A percentile compares a stretch with the other conserved stretches of the same genome.
Evolutionary conservation across 2,113 vertebrate genomes (phyloP).

Genomic region (Lycocorax pyrrhopterus): DNA sequence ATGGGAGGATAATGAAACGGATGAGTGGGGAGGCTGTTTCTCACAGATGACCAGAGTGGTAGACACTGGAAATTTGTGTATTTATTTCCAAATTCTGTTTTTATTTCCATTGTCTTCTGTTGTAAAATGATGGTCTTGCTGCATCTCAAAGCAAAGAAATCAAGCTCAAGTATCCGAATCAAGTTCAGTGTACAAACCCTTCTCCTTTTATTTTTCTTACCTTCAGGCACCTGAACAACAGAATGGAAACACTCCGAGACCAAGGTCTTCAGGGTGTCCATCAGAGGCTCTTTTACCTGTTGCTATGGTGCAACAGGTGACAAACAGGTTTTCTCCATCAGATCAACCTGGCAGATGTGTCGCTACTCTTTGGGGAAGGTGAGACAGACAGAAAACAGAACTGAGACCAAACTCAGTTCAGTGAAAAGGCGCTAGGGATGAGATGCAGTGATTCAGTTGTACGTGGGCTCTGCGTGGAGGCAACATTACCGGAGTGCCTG

Average conservation of each 20-base stretch:
- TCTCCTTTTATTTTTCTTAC: not conserved
- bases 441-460: not conserved
- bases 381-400: not conserved
- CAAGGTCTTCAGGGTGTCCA: not conserved
- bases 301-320: not conserved
- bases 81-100: not conserved
- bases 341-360: not conserved
- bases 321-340: not conserved
- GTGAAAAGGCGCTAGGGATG: not conserved
- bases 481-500: accelerated
- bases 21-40: not conserved
- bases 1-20: not conserved
- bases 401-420: not conserved
- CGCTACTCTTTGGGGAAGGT: not conserved
- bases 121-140: not conserved
- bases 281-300: not conserved
- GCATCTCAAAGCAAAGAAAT: not conserved
- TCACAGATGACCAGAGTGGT: not conserved
- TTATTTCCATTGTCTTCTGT: not conserved
- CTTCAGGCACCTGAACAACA: not conserved
- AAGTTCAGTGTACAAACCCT: not conserved
- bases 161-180: not conserved
- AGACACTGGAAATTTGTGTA: not conserved
- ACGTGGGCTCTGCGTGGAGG: not conserved
- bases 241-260: not conserved